phyloP scores from a whole-genome alignment of 2,113 vertebrate genomes.

The Rana temporaria region DNA sequence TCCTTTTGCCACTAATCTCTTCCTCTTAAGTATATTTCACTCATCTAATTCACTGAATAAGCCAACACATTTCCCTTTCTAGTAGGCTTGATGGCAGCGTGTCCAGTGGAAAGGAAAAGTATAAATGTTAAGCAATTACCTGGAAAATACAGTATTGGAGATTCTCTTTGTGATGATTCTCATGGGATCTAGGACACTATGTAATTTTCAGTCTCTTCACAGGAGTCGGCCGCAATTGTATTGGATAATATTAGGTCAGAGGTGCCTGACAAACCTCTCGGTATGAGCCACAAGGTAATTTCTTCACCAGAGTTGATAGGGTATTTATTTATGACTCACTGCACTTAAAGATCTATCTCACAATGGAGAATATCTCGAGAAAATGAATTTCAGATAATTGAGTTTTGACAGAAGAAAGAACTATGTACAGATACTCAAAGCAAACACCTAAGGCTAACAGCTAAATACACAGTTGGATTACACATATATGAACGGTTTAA shows the following conservation, averaged over 20 bases:
- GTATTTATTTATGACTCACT: too few relatives aligned
- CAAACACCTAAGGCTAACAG: too few relatives aligned
- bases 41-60: conserved; percentile 15
- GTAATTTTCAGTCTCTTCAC: not conserved
- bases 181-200: not conserved
- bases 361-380: too few relatives aligned
- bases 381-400: too few relatives aligned
- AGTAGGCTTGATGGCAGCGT: not conserved
- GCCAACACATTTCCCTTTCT: conserved; percentile 13
- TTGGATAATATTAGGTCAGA: not conserved
- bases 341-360: too few relatives aligned
- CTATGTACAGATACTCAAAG: too few relatives aligned
- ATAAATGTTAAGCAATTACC: conserved; percentile 28
- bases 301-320: too few relatives aligned
- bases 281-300: not conserved
- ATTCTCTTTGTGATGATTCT: not conserved
- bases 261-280: not conserved
- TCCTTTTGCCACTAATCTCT: conserved; percentile 1
- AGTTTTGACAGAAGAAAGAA: too few relatives aligned
- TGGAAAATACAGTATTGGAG: conserved; percentile 1
- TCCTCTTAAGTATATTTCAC: conserved; percentile 19
- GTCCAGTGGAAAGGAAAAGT: conserved; percentile 1
- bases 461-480: too few relatives aligned
- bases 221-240: not conserved
- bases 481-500: too few relatives aligned